These are phyloP conservation scores for Drosophila formosana DNA, from an alignment of 2,888 invertebrate genomes.

Conservation along the genomic window DNA sequence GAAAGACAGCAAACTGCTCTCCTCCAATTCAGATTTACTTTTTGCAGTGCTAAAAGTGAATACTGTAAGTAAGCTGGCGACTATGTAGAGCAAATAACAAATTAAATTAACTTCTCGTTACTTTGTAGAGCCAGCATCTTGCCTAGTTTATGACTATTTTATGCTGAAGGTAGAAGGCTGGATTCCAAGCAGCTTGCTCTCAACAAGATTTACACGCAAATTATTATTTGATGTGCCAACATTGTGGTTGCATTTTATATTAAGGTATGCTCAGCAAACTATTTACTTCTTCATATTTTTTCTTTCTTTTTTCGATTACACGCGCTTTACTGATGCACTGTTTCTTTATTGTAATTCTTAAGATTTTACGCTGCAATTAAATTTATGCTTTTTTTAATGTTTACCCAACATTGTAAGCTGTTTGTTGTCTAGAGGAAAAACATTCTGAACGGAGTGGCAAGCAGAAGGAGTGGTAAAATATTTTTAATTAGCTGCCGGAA, in stretches of 20 bases:
- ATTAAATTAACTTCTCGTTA: conserved; percentile 6
- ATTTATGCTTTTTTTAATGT: conserved; percentile 6
- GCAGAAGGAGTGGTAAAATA: neutral
- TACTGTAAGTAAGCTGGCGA: neutral
- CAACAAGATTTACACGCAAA: conserved; percentile 2
- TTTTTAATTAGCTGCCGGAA: neutral
- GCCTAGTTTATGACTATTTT: conserved; percentile 12
- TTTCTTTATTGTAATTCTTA: neutral
- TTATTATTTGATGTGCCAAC: conserved; percentile 10
- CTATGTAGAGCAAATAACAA: neutral
- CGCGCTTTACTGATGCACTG: neutral
- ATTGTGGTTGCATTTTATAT: conserved; percentile 10
- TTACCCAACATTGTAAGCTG: conserved; percentile 5
- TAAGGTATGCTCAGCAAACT: neutral
- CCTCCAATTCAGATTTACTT: neutral
- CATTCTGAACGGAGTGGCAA: too few species aligned
- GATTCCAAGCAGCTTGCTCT: neutral
- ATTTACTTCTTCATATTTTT: neutral
- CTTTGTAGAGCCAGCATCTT: conserved; percentile 5
- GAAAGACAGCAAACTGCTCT: neutral
- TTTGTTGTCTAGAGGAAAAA: neutral
- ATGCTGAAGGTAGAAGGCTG: conserved; percentile 1
- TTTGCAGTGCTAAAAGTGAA: neutral
- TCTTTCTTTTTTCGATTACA: neutral
- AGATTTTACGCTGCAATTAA: conserved; percentile 2